Base-by-base conservation (phyloP, 2,888 invertebrate species). In the Plusia festucae region DNA sequence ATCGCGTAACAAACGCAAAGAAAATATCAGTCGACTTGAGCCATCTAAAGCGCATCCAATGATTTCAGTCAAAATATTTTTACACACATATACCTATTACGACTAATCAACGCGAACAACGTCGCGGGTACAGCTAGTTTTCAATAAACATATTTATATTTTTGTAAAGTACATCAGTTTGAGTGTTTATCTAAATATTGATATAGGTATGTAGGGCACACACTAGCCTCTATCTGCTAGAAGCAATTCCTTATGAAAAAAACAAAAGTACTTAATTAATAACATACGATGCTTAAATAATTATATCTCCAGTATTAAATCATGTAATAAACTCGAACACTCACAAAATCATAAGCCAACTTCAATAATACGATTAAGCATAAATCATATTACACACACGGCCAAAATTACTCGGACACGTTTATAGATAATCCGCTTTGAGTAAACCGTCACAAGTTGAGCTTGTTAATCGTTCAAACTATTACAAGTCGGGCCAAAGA, bases 381-480 rank as follows among this genome's bases (percentile, higher is more conserved):
- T 64, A 72, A 77, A 81, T 71, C 61, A 75, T 75, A 78, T 76
- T 74, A 80, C 81, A 80, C 76, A 57, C 63, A 51, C 74, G 68
- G 57, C 70, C 74, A 74, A 72, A 80, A 76, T 74, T 72, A 64
- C 70, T 73, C 6, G 69, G 67, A 65, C 75, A 76, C 73, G 70
- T 68, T 81, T 75, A 65, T 46, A 76, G 68, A 67, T 81, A 79
- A 81, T 79, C 81, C 71, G 60, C 71, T 78, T 66, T 58, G 22
- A 64, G 63, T 68, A 58, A 74, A 79, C 68, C 73, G 76, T 77
- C 75, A 68, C 65, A 68, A 73, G 71, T 78, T 59, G 65, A 70
- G 70, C 70, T 79, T 80, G 78, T 75, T 80, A 78, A 81, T 78
- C 75, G 71, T 60, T 61, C 51, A 65, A 81, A 81, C 80, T 78